These are phyloP conservation scores for Hirundichthys speculiger DNA, from an alignment of 2,113 vertebrate species.

Conservation along the genomic window DNA sequence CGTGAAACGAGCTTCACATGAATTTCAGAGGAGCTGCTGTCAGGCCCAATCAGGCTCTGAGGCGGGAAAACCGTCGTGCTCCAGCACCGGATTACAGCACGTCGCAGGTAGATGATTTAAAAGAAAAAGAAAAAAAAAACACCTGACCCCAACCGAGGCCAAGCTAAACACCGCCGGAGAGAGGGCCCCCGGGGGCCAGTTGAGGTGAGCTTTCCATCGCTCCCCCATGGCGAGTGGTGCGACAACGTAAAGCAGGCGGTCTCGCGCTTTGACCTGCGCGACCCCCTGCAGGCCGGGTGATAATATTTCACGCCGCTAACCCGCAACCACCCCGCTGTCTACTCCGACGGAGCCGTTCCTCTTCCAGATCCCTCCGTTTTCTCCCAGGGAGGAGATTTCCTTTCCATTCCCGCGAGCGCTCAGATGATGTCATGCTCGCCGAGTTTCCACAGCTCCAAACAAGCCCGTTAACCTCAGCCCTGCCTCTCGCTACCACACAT, in stretches of 20 bases:
- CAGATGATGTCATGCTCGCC: slow-evolving; percentile 74
- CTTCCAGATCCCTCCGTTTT: slow-evolving; percentile 65
- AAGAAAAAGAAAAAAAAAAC: slow-evolving; percentile 29
- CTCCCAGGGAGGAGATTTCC: slow-evolving; percentile 75
- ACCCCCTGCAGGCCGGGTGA: slow-evolving; percentile 68
- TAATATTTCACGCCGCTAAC: slow-evolving; percentile 73
- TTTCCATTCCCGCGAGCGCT: slow-evolving; percentile 71
- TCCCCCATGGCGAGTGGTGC: slow-evolving; percentile 68
- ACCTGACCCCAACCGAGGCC: slow-evolving; percentile 13
- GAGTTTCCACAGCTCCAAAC: slow-evolving; percentile 73
- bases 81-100: slow-evolving; percentile 52
- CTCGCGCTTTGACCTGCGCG: slow-evolving; percentile 61
- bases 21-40: slow-evolving; percentile 7
- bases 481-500: slow-evolving; percentile 57
- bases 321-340: slow-evolving; percentile 65
- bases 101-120: slow-evolving; percentile 56
- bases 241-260: slow-evolving; percentile 71
- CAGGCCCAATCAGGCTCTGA: slow-evolving; percentile 50
- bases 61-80: slow-evolving; percentile 34
- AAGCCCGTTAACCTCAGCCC: slow-evolving; percentile 67
- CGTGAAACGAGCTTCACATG: slow-evolving; percentile 30
- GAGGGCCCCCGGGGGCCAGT: slow-evolving; percentile 53
- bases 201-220: slow-evolving; percentile 61
- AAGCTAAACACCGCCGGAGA: slow-evolving; percentile 51
- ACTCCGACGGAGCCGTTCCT: slow-evolving; percentile 61